phyloP scores from a whole-genome alignment of 1,140 invertebrate species.

The Bombyx mori region DNA sequence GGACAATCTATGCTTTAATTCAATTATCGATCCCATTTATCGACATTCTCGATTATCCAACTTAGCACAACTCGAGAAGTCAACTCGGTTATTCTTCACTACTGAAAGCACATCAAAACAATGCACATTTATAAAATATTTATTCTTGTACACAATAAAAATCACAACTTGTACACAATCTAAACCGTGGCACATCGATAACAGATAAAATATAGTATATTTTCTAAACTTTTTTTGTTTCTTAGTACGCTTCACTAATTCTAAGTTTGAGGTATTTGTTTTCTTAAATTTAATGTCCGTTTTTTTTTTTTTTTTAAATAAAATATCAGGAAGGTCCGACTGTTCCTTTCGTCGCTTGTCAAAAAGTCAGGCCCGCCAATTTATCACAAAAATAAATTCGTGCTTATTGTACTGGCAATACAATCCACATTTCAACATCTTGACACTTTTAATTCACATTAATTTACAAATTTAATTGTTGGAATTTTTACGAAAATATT shows the following conservation, averaged over 20 bases:
- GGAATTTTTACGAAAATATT: no score
- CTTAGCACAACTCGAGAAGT: no score
- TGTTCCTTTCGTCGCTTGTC: no score
- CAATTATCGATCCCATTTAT: no score
- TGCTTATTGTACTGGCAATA: slow-evolving; percentile 14
- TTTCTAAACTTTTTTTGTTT: slow-evolving; percentile 39
- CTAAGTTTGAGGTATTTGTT: slow-evolving; percentile 1
- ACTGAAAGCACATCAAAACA: neutral
- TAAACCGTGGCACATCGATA: slow-evolving; percentile 59
- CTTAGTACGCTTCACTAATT: neutral
- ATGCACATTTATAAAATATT: slow-evolving; percentile 64
- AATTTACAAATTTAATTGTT: no score
- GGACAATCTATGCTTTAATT: no score
- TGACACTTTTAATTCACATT: no score
- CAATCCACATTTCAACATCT: neutral
- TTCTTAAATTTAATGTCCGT: no score
- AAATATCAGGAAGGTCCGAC: no score
- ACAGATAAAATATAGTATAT: slow-evolving; percentile 50
- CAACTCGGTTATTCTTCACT: neutral
- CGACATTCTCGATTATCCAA: no score
- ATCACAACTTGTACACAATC: slow-evolving; percentile 52
- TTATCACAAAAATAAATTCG: slow-evolving; percentile 59
- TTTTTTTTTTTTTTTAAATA: no score
- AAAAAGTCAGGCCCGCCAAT: neutral
- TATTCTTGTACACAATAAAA: slow-evolving; percentile 48